A percentile compares a stretch with the other conserved stretches of the same genome.
phyloP scores from a whole-genome alignment of 2,888 invertebrate genomes.

The Exephanes ischioxanthus region DNA sequence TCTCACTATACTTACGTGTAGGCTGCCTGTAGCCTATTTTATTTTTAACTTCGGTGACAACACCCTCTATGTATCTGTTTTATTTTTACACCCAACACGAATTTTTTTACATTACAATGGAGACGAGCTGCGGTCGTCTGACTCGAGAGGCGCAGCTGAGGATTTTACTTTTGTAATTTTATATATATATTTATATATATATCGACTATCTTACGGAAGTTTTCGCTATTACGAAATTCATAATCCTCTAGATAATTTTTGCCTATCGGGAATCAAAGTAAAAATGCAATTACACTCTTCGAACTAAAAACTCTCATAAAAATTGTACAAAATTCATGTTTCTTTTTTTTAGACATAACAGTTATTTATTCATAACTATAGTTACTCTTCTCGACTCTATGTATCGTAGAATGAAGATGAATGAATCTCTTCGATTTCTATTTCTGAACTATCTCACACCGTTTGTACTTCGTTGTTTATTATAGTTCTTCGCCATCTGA shows the following conservation, averaged over 20 bases:
- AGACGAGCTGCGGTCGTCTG: neutral
- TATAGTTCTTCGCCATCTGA: neutral
- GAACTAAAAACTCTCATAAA: slow-evolving; percentile 20
- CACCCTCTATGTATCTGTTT: neutral
- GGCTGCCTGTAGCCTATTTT: slow-evolving; percentile 7
- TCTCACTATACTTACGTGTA: neutral
- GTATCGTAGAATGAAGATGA: slow-evolving; percentile 52
- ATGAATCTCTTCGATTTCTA: slow-evolving; percentile 53
- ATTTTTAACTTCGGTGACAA: slow-evolving; percentile 5
- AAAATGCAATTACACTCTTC: slow-evolving; percentile 55
- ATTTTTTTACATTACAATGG: neutral
- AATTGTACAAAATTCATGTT: slow-evolving; percentile 53
- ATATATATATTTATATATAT: slow-evolving; percentile 34
- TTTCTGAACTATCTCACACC: slow-evolving; percentile 27
- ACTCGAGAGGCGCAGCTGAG: slow-evolving; percentile 32
- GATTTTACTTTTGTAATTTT: slow-evolving; percentile 64
- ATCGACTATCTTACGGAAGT: slow-evolving; percentile 15
- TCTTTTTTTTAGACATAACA: slow-evolving; percentile 4
- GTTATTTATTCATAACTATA: slow-evolving; percentile 21
- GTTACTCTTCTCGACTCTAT: slow-evolving; percentile 44
- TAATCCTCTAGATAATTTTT: neutral
- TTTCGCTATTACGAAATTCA: slow-evolving; percentile 44
- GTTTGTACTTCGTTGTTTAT: slow-evolving; percentile 23
- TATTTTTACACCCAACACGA: neutral
- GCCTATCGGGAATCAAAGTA: slow-evolving; percentile 39